A percentile compares a stretch with the other conserved stretches of the same genome.
Conservation (phyloP, 2,797 vertebrate species). For the Oreonectes daqikongensis region DNA sequence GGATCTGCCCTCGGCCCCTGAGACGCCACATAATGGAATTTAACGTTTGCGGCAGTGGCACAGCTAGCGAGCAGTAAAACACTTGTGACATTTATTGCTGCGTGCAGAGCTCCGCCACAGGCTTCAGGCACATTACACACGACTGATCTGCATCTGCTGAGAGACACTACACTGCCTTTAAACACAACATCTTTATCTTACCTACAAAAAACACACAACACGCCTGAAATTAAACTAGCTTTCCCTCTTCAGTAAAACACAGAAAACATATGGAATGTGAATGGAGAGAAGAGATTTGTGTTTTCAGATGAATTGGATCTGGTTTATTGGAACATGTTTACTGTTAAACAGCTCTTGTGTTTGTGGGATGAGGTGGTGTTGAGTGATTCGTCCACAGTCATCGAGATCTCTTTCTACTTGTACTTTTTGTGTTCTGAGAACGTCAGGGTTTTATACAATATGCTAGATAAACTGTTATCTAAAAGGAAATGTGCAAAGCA, state of each 20-base stretch:
- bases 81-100: conserved; percentile 40
- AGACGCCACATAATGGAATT: conserved; percentile 25
- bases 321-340: conserved; percentile 22
- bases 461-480: no score
- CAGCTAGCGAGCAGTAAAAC: conserved; percentile 41
- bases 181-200: conserved; percentile 38
- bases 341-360: conserved; percentile 25
- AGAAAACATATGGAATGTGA: background rate
- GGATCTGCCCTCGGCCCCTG: background rate
- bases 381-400: background rate
- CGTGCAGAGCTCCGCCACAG: conserved; percentile 4
- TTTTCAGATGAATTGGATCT: conserved; percentile 6
- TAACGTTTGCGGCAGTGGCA: conserved; percentile 4
- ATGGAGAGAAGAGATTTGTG: background rate
- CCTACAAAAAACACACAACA: background rate
- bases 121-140: conserved; percentile 1
- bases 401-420: no score
- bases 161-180: conserved; percentile 4
- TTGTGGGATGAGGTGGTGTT: background rate
- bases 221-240: background rate
- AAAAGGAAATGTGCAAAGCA: no score
- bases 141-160: conserved; percentile 7
- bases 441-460: no score
- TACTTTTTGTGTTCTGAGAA: no score
- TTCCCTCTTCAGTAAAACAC: background rate